Base-by-base conservation (phyloP, 1,140 invertebrate genomes). In the Lepidotrigona ventralis region DNA sequence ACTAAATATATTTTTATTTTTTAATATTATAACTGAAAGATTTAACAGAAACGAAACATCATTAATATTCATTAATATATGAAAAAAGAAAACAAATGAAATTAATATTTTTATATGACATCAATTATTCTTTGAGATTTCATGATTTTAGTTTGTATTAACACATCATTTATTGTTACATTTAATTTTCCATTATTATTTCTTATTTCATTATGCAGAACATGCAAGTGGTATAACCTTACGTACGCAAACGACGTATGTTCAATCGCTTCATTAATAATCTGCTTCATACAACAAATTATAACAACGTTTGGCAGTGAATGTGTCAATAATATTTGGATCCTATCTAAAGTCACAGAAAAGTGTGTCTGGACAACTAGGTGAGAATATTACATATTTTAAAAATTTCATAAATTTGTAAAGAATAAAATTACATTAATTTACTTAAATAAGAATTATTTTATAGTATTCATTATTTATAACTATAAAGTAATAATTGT, bases 201-300 rank as follows among this genome's bases (percentile, higher is more conserved):
- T 88, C 81, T 81, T 60, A 86, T 90, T 90, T 73, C 76, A 86
- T 71, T 80, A 51, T 85, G 83, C 88, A 93, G 92, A 91, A 81
- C 84, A 92, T 83, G 85, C 90, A 80, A 89, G 89, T 82, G 90
- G 91, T 89, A 87, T 92, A 87, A 84, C 83, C 58, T 84, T 92
- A 79, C 88, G 83, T 23, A 81, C 88, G 70, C 90, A 91, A 85
- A 91, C 88, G 78, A 85, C 83, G 84, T 39, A 89, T 81, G 88
- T 84, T 72, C 88, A 90, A 90, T 90, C 90, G 83, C 68, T 82
- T 87, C 83, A 91, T 8, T 81, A 88, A 29, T 71, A 81, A 66
- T 29, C 70, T 23, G 60, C 68, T 76, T 85, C 81, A n/a, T 73
- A 23, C 79, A 72, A 81, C 69, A 77, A 79, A 77, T 86, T 69